These are phyloP conservation scores for Pegoplata infirma DNA, from an alignment of 2,888 invertebrate genomes.

Conservation along the genomic window DNA sequence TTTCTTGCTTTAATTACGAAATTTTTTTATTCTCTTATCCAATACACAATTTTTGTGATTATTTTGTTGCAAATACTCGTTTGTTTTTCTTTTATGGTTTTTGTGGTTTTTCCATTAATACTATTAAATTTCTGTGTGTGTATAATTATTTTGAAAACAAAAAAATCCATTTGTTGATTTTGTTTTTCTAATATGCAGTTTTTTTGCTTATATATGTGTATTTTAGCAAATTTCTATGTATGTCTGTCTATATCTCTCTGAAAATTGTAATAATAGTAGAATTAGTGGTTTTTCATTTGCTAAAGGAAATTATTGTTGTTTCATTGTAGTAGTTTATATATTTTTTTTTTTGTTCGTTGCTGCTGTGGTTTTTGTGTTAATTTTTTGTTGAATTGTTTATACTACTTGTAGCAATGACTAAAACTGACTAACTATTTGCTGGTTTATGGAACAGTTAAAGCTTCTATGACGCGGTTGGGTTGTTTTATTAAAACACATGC, in stretches of 20 bases:
- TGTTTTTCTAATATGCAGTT: slow-evolving; percentile 19
- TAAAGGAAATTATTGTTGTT: slow-evolving; percentile 48
- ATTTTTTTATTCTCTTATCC: too few species aligned
- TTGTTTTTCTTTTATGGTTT: slow-evolving; percentile 37
- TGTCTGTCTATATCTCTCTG: not conserved
- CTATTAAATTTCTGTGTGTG: slow-evolving; percentile 27
- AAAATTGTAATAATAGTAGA: slow-evolving; percentile 48
- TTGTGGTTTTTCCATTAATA: slow-evolving; percentile 51
- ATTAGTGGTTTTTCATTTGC: slow-evolving; percentile 56
- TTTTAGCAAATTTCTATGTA: not conserved
- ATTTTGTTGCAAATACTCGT: slow-evolving; percentile 26
- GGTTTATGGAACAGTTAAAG: too few species aligned
- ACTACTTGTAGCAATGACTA: slow-evolving; percentile 30
- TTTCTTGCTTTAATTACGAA: too few species aligned
- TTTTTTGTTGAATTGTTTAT: slow-evolving; percentile 1
- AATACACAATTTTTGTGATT: not conserved
- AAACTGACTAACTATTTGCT: not conserved
- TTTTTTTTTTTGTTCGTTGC: slow-evolving; percentile 19
- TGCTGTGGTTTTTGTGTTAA: slow-evolving; percentile 41
- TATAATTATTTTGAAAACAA: not conserved
- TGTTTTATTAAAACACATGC: too few species aligned
- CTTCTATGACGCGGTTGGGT: too few species aligned
- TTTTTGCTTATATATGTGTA: too few species aligned
- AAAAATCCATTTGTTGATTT: not conserved
- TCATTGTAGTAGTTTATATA: slow-evolving; percentile 10